Base-by-base conservation (phyloP, 23 tunicate genomes). In the Diplosoma virens region DNA sequence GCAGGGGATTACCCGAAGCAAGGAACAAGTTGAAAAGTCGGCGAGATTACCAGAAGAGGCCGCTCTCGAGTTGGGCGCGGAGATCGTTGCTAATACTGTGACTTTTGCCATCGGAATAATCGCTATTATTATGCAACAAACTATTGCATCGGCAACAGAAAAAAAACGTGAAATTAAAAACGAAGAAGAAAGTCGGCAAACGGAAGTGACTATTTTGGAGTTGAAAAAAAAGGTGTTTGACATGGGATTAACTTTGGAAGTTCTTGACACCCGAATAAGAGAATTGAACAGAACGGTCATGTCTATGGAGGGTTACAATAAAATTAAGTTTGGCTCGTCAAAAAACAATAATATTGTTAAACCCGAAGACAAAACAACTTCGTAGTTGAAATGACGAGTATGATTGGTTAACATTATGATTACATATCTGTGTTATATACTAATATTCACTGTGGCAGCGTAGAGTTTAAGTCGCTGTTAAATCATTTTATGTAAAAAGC, bases 31-130 rank as follows among this genome's bases (percentile, higher is more conserved):
- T 3, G 97, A 90, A 73, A 73, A 74, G 58, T 90, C 97, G 6
- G 86, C 97, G 17, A 78, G 41, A 24, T 65, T 90, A 83, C 56
- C 71, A 47, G 97, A 90, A 18, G 90, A 84, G 55, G 97, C 97
- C 4, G 97, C 97, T 6, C 75, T 90, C 23, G 97, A 90, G 52
- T 84, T 90, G 5, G 97, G 97, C 3, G 97, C 97, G 0, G 97
- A 90, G 53, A 81, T 90, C 34, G 90, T 90, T 18, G 97, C 97
- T 37, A 84, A 84, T 74, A 58, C 90, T 25, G 77, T 72, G 5
- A 90, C 97, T 21, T 77, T 84, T 56, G 68, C 33, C 0, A 84
- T 90, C 56, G 90, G 90, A 1, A 55, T 90, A 7, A 52, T 84
- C 3, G 97, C 97, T 18, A 90, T 90, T 55, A 21, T 80, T 9